A percentile compares a stretch with the other conserved stretches of the same genome.
Evolutionary conservation across 2,113 vertebrate genomes (phyloP).

Genomic region (Spheniscus mendiculus): DNA sequence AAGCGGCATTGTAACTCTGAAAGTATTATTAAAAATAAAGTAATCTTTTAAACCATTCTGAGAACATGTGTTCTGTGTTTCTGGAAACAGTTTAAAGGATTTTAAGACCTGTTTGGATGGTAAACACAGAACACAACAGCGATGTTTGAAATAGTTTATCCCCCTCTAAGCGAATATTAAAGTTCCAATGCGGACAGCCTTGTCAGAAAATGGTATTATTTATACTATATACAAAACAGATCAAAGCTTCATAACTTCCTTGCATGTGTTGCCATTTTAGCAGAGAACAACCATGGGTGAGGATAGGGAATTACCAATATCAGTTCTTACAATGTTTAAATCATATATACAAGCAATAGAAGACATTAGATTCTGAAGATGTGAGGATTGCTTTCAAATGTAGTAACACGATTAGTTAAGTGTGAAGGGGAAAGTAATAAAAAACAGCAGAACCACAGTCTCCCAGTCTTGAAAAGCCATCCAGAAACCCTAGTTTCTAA

Average conservation of each 20-base stretch:
- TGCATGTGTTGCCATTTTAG: conserved; percentile 72
- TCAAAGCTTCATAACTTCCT: conserved; percentile 66
- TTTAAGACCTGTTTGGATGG: conserved; percentile 56
- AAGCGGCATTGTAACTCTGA: not conserved
- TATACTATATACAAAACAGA: not conserved
- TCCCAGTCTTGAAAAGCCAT: conserved; percentile 19
- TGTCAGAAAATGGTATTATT: conserved; percentile 32
- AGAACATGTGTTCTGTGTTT: conserved; percentile 51
- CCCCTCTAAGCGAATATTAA: conserved; percentile 6
- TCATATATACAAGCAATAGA: not conserved
- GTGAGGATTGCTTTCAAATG: conserved; percentile 33
- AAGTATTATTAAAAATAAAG: conserved; percentile 40
- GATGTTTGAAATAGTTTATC: conserved; percentile 28
- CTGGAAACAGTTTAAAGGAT: conserved; percentile 25
- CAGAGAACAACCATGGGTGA: not conserved
- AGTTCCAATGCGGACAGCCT: conserved; percentile 38
- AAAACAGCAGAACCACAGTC: conserved; percentile 65
- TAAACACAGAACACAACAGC: conserved; percentile 15
- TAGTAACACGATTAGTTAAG: conserved; percentile 36
- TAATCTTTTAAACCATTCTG: not conserved
- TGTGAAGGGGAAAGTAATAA: conserved; percentile 46
- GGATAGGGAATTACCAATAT: conserved; percentile 9
- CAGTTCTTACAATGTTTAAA: not conserved
- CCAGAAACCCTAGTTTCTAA: not conserved
- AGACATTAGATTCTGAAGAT: conserved; percentile 2